These are phyloP conservation scores for Stichodactyla mertensii DNA, from an alignment of 64 coral and sea anemone species.

Conservation along the genomic window DNA sequence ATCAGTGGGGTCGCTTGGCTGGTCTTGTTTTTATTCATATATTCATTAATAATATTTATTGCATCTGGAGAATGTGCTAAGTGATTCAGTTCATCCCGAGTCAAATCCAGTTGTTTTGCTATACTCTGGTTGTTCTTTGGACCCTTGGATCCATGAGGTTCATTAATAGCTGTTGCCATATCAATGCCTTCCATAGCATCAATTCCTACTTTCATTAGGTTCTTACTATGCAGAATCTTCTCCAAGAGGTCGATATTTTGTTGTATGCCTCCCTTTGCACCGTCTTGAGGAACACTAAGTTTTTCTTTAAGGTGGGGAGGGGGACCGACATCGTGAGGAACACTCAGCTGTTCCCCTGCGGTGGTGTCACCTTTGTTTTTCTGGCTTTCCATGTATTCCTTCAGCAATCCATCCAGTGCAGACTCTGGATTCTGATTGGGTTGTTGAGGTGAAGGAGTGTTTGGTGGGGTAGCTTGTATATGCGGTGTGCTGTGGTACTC, in stretches of 20 bases:
- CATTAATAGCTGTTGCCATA: not conserved
- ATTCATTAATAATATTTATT: constrained; percentile 3
- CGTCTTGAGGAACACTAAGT: constrained; percentile 15
- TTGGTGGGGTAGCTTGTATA: not conserved
- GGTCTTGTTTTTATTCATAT: not conserved
- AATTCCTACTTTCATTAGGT: not conserved
- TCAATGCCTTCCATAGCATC: not conserved
- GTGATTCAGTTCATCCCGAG: not conserved
- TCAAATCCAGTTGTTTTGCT: not conserved
- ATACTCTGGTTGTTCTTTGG: not conserved
- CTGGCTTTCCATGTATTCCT: constrained; percentile 18
- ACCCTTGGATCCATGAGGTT: not conserved
- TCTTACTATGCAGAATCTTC: constrained; percentile 14
- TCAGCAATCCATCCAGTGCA: constrained; percentile 3
- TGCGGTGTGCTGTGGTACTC: not conserved
- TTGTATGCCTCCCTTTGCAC: not conserved
- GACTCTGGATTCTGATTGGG: not conserved
- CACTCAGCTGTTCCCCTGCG: not conserved
- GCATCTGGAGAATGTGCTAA: constrained; percentile 7
- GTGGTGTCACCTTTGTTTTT: not conserved
- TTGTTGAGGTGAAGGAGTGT: not conserved
- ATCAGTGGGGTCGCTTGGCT: not conserved
- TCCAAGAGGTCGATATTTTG: not conserved
- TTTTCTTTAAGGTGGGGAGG: not conserved
- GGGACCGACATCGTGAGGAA: constrained; percentile 9